These are phyloP conservation scores for Myotis pilosus DNA, from an alignment of 2,797 vertebrate species.

Conservation along the genomic window DNA sequence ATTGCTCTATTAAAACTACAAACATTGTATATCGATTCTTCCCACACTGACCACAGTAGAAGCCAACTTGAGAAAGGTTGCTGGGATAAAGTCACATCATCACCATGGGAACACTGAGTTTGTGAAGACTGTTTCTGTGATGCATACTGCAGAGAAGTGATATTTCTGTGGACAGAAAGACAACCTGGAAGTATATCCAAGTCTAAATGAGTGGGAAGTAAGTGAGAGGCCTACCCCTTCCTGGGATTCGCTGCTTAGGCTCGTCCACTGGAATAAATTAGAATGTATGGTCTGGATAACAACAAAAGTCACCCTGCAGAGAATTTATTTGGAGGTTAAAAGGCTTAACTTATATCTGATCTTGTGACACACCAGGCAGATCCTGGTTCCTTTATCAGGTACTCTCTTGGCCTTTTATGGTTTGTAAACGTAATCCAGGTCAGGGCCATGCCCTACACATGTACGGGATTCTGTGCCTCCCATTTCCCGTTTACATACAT, in stretches of 20 bases:
- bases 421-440: not conserved
- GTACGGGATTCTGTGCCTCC: not conserved
- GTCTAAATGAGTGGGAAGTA: not conserved
- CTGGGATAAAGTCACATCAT: slow-evolving; percentile 5
- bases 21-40: slow-evolving; percentile 58
- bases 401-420: not conserved
- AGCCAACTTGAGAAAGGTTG: not conserved
- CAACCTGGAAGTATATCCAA: not conserved
- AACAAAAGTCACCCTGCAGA: not conserved
- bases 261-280: not conserved
- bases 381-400: not conserved
- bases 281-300: not conserved
- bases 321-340: not conserved
- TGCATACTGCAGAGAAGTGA: not conserved
- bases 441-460: too few relatives aligned
- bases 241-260: not conserved
- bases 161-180: not conserved
- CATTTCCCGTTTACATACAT: not conserved
- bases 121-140: not conserved
- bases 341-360: not conserved
- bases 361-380: not conserved
- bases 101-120: not conserved
- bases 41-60: not conserved
- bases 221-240: not conserved
- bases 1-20: slow-evolving; percentile 60